Base-by-base conservation (phyloP, 2,797 vertebrate species). In the Oophaga sylvatica region DNA sequence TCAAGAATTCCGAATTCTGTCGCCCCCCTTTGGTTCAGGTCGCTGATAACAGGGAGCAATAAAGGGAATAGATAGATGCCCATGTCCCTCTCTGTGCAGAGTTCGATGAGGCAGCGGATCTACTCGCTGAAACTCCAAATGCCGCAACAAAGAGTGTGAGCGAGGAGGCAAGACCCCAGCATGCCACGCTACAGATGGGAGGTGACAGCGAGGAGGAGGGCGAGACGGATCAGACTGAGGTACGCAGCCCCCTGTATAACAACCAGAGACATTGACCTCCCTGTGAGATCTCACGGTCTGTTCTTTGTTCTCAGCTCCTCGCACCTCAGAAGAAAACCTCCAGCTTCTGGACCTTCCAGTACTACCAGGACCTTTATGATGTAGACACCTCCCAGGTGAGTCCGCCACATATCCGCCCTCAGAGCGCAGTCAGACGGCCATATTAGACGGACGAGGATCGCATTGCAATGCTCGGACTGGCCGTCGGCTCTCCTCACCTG, bases 261-360 rank as follows among this genome's bases (percentile, higher is more conserved):
- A 22, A 16, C 68, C 11, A 41, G 19, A 12, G 26, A 53, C n/a
- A 41, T 19, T 71, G 48, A 17, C 17, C 65, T 41, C 12, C n/a
- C 11, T 62, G 17, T 7, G 60, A 19, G 60, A 29, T 53, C 20
- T 82, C 60, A 65, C 22, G 22, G 20, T n/a, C 12, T 15, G 0
- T 65, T 57, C 22, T 31, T 26, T 81, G 6, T n/a, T 11, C 53
- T 56, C 88, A 96, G 95, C 91, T 98, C 79, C 92, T 97, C 83
- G 93, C 93, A 89, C 93, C 93, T 81, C 94, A 95, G 88, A 96
- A 95, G 92, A 90, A 92, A 76, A 84, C 91, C 0, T 91, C 94
- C 0, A 93, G 95, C 31, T 97, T 98, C 93, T 98, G 97, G 97
- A 97, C 96, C 3, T 97, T 98, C 88, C 94, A 95, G 87, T 97